These are phyloP conservation scores for Oryzias melastigma DNA, from an alignment of 2,113 vertebrate species.

Conservation along the genomic window DNA sequence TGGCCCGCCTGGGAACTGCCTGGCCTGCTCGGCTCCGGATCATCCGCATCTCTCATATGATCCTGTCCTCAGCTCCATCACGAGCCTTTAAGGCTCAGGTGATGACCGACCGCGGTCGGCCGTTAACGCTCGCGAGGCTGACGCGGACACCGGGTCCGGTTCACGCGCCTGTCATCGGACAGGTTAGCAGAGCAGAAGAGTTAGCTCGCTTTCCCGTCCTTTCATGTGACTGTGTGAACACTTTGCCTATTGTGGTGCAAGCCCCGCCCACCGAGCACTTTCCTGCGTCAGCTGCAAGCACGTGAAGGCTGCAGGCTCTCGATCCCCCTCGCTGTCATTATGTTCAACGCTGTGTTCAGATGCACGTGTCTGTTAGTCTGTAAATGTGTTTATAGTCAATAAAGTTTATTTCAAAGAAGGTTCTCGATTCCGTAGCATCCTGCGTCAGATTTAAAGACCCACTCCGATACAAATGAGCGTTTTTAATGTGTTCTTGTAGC, in stretches of 20 bases:
- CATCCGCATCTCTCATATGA: conserved; percentile 5
- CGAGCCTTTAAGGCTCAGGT: neutral
- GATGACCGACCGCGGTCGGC: too few species aligned
- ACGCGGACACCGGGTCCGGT: too few species aligned
- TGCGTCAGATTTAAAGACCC: too few species aligned
- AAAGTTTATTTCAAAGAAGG: too few species aligned
- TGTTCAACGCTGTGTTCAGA: too few species aligned
- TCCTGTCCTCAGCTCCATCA: conserved; percentile 8
- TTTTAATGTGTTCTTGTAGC: too few species aligned
- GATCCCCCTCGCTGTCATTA: neutral
- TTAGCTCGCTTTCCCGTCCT: neutral
- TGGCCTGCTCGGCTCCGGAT: conserved; percentile 45
- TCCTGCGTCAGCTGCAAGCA: conserved; percentile 15
- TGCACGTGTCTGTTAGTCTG: too few species aligned
- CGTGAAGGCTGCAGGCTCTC: conserved; percentile 18
- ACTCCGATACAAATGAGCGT: too few species aligned
- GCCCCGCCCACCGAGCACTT: conserved; percentile 38
- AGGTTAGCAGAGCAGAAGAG: neutral
- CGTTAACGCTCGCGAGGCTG: too few species aligned
- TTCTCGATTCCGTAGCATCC: too few species aligned
- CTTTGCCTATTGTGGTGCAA: conserved; percentile 12
- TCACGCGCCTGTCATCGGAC: too few species aligned
- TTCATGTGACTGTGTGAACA: conserved; percentile 23
- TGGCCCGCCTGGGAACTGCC: conserved; percentile 54
- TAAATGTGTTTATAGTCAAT: too few species aligned